These are phyloP conservation scores for Emydoidea blandingii DNA, from an alignment of 2,797 vertebrate species.

Conservation along the genomic window DNA sequence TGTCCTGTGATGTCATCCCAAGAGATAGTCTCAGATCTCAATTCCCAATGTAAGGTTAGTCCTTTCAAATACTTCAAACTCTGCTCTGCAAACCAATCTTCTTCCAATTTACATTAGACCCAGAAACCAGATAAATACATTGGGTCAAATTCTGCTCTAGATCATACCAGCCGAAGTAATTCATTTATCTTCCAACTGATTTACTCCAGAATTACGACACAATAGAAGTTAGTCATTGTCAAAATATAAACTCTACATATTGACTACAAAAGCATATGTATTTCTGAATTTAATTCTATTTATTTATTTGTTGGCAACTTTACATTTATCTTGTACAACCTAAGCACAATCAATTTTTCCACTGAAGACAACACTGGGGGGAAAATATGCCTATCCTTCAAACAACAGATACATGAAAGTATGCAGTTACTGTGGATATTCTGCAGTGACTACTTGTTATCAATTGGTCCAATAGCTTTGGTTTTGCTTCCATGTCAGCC, in stretches of 20 bases:
- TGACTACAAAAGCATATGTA: background rate
- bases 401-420: fast-evolving
- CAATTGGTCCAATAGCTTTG: background rate
- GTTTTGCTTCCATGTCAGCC: conserved; percentile 7
- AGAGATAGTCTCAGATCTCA: background rate
- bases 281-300: background rate
- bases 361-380: background rate
- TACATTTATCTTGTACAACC: background rate
- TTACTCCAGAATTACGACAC: background rate
- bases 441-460: background rate
- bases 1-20: background rate
- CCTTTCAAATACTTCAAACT: background rate
- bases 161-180: background rate
- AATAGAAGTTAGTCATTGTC: background rate
- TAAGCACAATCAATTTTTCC: background rate
- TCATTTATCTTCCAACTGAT: background rate
- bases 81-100: background rate
- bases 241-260: background rate
- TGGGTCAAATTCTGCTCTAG: background rate
- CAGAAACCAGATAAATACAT: background rate
- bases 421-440: background rate
- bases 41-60: background rate
- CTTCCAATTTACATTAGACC: background rate
- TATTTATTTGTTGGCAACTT: background rate
- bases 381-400: background rate